A percentile compares a stretch with the other conserved stretches of the same genome.
Evolutionary conservation across 2,888 invertebrate species (phyloP).

Genomic region (Ectemnius continuus): DNA sequence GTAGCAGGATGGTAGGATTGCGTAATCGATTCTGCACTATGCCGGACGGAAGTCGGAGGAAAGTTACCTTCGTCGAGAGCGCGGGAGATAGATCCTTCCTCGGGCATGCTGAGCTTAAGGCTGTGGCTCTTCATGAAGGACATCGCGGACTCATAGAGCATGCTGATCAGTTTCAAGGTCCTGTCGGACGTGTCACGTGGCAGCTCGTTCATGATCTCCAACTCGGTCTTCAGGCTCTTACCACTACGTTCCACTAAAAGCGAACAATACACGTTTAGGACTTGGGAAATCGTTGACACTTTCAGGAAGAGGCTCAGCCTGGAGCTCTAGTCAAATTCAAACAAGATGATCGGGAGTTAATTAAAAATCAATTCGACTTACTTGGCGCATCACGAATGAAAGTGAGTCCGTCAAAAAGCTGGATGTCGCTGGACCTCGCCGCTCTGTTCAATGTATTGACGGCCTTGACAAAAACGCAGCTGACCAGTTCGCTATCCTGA

Average conservation of each 20-base stretch:
- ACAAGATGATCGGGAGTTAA: too few species aligned
- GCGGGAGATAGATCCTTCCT: constrained; percentile 84
- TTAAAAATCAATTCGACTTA: constrained; percentile 58
- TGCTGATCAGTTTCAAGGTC: constrained; percentile 79
- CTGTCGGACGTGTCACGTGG: constrained; percentile 80
- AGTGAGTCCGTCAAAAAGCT: constrained; percentile 81
- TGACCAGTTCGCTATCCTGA: constrained; percentile 78
- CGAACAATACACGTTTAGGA: not conserved
- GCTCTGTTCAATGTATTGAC: constrained; percentile 80
- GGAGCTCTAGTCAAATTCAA: not conserved
- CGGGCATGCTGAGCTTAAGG: constrained; percentile 85
- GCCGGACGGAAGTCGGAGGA: constrained; percentile 21
- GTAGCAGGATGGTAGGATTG: constrained; percentile 21
- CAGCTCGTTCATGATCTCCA: constrained; percentile 79
- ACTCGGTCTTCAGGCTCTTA: constrained; percentile 73
- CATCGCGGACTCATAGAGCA: constrained; percentile 80
- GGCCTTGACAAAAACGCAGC: constrained; percentile 82
- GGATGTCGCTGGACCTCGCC: constrained; percentile 80
- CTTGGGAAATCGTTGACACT: not conserved
- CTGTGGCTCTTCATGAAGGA: constrained; percentile 82
- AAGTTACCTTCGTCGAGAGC: constrained; percentile 87
- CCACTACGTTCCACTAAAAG: constrained; percentile 70
- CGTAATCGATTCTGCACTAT: too few species aligned
- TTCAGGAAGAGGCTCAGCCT: not conserved
- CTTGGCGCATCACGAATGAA: constrained; percentile 77